These are phyloP conservation scores for Notothenia rossii DNA, from an alignment of 2,113 vertebrate species.

Conservation along the genomic window DNA sequence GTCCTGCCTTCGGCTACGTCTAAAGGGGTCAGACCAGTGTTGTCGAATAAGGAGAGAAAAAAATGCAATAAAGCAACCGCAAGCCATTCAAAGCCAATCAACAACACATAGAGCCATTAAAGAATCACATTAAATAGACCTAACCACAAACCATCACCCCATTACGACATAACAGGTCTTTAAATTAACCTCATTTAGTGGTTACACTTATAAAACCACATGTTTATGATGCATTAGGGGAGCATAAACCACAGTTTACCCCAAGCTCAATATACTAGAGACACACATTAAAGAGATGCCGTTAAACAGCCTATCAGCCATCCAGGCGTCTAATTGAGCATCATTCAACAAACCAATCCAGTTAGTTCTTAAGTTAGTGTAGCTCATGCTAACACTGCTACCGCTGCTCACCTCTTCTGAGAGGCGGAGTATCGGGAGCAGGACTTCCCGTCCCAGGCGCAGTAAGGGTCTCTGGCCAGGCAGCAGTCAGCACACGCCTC, in stretches of 20 bases:
- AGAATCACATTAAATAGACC: neutral
- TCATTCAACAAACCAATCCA: slow-evolving; percentile 3
- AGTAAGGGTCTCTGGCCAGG: slow-evolving; percentile 96
- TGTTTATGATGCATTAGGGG: slow-evolving; percentile 20
- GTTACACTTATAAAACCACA: neutral
- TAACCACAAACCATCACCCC: neutral
- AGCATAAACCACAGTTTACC: slow-evolving; percentile 4
- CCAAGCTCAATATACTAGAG: neutral
- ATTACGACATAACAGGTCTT: neutral
- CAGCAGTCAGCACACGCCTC: slow-evolving; percentile 98
- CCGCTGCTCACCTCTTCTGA: slow-evolving; percentile 90
- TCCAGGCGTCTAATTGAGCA: slow-evolving; percentile 11
- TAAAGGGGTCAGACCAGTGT: slow-evolving; percentile 82
- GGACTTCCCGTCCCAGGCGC: slow-evolving; percentile 97
- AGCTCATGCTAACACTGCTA: slow-evolving; percentile 34
- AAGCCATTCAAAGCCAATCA: slow-evolving; percentile 76
- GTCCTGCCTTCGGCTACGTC: slow-evolving; percentile 88
- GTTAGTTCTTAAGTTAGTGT: slow-evolving; percentile 41
- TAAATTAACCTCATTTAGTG: neutral
- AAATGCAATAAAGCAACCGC: slow-evolving; percentile 75
- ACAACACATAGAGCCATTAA: slow-evolving; percentile 25
- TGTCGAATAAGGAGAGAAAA: slow-evolving; percentile 78
- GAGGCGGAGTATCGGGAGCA: slow-evolving; percentile 96
- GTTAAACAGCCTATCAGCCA: slow-evolving; percentile 52
- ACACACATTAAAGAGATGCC: slow-evolving; percentile 2